These are phyloP conservation scores for Copidosoma aretas DNA, from an alignment of 2,888 invertebrate genomes.

Conservation along the genomic window DNA sequence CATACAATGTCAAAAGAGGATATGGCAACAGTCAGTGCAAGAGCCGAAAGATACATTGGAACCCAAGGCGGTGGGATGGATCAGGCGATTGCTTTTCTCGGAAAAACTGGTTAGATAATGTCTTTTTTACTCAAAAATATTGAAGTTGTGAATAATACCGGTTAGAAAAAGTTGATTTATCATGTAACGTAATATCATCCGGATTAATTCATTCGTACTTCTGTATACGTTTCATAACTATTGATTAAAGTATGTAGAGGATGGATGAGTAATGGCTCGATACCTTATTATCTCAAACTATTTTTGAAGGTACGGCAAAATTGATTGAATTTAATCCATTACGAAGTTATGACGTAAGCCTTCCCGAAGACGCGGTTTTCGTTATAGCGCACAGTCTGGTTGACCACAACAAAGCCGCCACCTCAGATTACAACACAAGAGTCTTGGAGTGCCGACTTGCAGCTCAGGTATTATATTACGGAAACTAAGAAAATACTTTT, in stretches of 20 bases:
- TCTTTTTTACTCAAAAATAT: not conserved
- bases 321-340: conserved; percentile 94
- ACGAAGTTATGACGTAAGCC: conserved; percentile 73
- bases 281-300: too few species aligned
- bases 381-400: conserved; percentile 92
- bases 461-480: conserved; percentile 73
- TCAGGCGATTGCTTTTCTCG: conserved; percentile 96
- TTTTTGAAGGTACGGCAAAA: conserved; percentile 76
- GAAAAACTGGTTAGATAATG: conserved; percentile 69
- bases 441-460: conserved; percentile 95
- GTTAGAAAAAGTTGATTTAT: not conserved
- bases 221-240: too few species aligned
- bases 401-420: conserved; percentile 93
- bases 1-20: conserved; percentile 64
- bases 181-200: not conserved
- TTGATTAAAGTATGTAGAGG: too few species aligned
- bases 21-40: conserved; percentile 87
- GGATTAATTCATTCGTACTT: too few species aligned
- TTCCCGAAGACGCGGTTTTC: conserved; percentile 86
- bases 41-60: conserved; percentile 92
- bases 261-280: too few species aligned
- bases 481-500: too few species aligned
- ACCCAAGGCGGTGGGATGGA: conserved; percentile 99
- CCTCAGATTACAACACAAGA: conserved; percentile 87
- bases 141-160: not conserved